phyloP scores from a whole-genome alignment of 2,113 vertebrate species.

The Cyanoderma ruficeps region DNA sequence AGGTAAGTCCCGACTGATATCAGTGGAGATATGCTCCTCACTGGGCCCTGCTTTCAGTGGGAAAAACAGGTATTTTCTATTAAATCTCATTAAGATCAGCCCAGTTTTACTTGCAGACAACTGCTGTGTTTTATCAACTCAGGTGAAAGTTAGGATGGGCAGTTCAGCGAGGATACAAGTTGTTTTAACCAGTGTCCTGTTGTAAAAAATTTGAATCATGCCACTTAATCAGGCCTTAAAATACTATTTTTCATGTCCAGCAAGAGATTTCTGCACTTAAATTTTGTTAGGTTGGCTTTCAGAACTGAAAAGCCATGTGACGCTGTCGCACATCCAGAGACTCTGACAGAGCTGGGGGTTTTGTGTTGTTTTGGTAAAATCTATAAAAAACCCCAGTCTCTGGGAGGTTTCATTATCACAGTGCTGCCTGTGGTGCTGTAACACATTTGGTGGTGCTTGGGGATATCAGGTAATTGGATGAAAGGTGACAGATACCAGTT shows the following conservation, averaged over 20 bases:
- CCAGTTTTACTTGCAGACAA: not conserved
- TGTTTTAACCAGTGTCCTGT: not conserved
- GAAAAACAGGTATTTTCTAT: not conserved
- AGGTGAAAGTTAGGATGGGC: not conserved
- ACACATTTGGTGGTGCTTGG: not conserved
- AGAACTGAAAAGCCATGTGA: not conserved
- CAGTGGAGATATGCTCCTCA: not conserved
- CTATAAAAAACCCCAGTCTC: not conserved
- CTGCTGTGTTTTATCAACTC: not conserved
- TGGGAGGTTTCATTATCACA: not conserved
- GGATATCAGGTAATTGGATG: not conserved
- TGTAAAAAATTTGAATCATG: not conserved
- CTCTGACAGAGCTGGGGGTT: accelerated
- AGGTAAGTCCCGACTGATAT: not conserved
- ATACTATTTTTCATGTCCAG: not conserved
- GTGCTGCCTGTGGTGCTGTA: not conserved
- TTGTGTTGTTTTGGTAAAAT: not conserved
- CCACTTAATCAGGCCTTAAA: not conserved
- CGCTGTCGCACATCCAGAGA: accelerated
- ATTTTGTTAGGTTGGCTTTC: not conserved
- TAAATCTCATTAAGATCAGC: not conserved
- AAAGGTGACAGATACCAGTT: not conserved
- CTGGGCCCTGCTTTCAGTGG: not conserved
- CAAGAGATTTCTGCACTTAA: not conserved
- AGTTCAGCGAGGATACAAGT: not conserved